Evolutionary conservation across 2,797 vertebrate genomes (phyloP), one percentile per base, ranked within the genome.

Genomic region (Acomys russatus): DNA sequence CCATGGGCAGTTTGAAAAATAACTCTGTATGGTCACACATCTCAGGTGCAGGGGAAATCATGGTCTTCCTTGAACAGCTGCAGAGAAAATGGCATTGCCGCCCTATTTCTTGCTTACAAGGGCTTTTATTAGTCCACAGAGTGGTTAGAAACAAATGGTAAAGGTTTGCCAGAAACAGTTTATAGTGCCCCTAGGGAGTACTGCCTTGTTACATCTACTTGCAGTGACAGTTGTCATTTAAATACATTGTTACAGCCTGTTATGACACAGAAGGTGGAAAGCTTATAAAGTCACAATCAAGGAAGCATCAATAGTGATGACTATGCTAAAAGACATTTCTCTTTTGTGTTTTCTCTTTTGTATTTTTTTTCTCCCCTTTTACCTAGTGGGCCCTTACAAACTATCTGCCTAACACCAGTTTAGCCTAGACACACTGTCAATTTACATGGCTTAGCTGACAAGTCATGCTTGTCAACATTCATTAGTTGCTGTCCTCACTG

Each of bases 361-460:
- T 70, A 70, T 59, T 80, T 88, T 59, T 80, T 88, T 35, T 23
- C 9, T 17, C 23, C 5, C 25, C 22, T 70, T 93, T 84, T 97
- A 90, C 98, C 98, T 98, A 98, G 96, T 90, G 97, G 98, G 98
- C 97, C 98, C 95, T 98, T 97, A 97, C 95, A 98, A 97, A 98
- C 98, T 98, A 98, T 98, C 66, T 98, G 98, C 97, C 98, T 99
- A 98, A 98, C 96, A 98, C 98, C 94, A 93, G 98, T 98, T 99
- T 98, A 99, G 98, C 97, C 97, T 98, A 98, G 98, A 98, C 97
- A 98, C 78, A 84, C 97, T 98, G 98, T 98, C 98, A 99, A 97
- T 99, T 99, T 98, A 98, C 97, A 98, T 97, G 97, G 98, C 97
- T 98, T 99, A 97, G 98, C 98, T 97, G 98, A 98, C 97, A 99